Evolutionary conservation across 2,888 invertebrate species (phyloP).

Genomic region (Rhagium mordax): DNA sequence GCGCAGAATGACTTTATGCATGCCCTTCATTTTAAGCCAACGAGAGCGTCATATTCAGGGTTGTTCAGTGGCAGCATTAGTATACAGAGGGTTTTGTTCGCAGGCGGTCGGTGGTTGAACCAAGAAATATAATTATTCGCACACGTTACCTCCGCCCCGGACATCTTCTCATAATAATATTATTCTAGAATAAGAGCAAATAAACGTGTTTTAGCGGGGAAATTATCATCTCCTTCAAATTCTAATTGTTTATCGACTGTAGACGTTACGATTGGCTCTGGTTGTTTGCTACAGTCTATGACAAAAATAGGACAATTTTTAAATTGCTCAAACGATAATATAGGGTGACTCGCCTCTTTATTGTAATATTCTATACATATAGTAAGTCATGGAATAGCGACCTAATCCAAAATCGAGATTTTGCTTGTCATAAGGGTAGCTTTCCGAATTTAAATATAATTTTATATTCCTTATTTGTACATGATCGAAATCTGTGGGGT

Average conservation of each 20-base stretch:
- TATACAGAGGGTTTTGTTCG: no score
- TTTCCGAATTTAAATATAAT: constrained; percentile 16
- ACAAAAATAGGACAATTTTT: not conserved
- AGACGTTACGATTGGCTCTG: not conserved
- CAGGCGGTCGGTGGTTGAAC: no score
- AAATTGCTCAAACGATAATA: not conserved
- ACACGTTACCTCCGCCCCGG: no score
- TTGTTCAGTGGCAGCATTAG: no score
- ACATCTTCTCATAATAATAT: no score
- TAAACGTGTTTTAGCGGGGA: not conserved
- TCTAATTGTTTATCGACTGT: not conserved
- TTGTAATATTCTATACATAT: not conserved
- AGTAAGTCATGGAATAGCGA: not conserved
- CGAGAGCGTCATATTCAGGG: no score
- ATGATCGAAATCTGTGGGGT: constrained; percentile 5
- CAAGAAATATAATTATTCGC: no score
- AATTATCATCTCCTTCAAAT: constrained; percentile 19
- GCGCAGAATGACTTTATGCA: no score
- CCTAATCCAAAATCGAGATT: not conserved
- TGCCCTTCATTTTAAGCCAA: no score
- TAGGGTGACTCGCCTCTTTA: not conserved
- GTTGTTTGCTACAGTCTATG: not conserved
- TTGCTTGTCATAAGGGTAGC: constrained; percentile 4
- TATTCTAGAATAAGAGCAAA: not conserved
- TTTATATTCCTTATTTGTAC: not conserved